Evolutionary conservation across 1,140 invertebrate genomes (phyloP), one percentile per base, ranked within the genome.

Genomic region (Hestina assimilis): DNA sequence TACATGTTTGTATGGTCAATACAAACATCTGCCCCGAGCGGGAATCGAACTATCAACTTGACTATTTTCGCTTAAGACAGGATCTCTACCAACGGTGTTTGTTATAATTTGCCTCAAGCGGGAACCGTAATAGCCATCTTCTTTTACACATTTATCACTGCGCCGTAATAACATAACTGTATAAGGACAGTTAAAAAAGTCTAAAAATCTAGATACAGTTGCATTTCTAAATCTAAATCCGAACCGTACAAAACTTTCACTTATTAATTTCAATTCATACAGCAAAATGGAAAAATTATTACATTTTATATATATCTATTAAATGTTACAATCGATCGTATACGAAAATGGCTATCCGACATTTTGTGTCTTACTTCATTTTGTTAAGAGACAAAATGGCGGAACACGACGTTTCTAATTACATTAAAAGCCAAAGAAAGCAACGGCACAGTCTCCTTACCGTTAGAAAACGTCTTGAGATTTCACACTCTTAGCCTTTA

Each of bases 381-480:
- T 6, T 8, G 12, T 42, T 54, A 60, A 8, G 28, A 7, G 14
- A 24, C 50, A 60, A 33, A 14, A 33, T 48, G 1, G 24, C 40
- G 17, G 19, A n/a, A 1, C 21, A 2, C 7, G 12, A 29, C 21
- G 35, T 40, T 26, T 51, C 12, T 51, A 51, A 51, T 51, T 51
- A 51, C 53, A 43, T 47, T 43, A 59, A 59, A 31, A 31, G 59
- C 51, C 61, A 56, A 69, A 72, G 71, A 68, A 75, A 75, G 69
- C 59, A 63, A 69, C 62, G 56, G 64, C 48, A 33, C 35, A 59
- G 59, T 64, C 66, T 68, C 69, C 60, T 63, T 58, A 72, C 75
- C 69, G 75, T 79, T 79, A 79, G 56, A 54, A 59, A 62, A 69
- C 65, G 63, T 24, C 66, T 62, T 59, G 38, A 60, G 69, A 82